Percentiles rank a stretch among this genome's conserved stretches.
Conservation (phyloP, 2,888 invertebrate genomes). For the Asteroscopus sphinx region DNA sequence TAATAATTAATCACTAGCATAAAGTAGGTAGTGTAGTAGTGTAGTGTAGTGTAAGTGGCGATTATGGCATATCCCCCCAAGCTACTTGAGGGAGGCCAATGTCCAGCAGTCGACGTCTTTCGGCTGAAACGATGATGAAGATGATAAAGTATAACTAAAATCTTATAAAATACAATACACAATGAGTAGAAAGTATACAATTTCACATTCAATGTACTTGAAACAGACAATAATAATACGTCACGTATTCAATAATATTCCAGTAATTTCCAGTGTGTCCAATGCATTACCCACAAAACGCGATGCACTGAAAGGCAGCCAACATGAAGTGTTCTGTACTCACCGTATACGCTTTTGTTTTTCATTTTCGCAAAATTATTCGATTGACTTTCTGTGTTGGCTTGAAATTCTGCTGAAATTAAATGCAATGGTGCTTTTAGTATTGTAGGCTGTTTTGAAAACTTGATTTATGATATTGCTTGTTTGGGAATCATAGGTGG, state of each 20-base stretch:
- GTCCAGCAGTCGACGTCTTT: no score
- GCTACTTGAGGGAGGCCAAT: no score
- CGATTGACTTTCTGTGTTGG: conserved; percentile 44
- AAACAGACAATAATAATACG: no score
- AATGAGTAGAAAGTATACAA: no score
- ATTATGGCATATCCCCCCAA: no score
- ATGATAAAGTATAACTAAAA: no score
- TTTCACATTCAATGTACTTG: no score
- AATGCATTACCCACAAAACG: conserved; percentile 21
- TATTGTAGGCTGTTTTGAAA: conserved; percentile 24
- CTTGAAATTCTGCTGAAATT: conserved; percentile 37
- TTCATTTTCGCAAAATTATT: conserved; percentile 41
- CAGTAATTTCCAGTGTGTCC: conserved; percentile 21
- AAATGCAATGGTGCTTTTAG: conserved; percentile 15
- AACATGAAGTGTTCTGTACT: conserved; percentile 40
- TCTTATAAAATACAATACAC: no score
- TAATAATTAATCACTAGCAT: no score
- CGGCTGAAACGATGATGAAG: no score
- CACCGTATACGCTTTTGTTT: conserved; percentile 29
- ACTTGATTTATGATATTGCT: conserved; percentile 15
- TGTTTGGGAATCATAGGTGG: conserved; percentile 11
- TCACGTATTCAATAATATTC: conserved; percentile 7
- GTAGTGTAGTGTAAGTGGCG: no score
- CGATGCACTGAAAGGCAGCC: conserved; percentile 29
- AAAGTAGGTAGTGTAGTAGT: no score